Base-by-base conservation (phyloP, 2,888 invertebrate genomes). In the Drosophila cyrtoloma region DNA sequence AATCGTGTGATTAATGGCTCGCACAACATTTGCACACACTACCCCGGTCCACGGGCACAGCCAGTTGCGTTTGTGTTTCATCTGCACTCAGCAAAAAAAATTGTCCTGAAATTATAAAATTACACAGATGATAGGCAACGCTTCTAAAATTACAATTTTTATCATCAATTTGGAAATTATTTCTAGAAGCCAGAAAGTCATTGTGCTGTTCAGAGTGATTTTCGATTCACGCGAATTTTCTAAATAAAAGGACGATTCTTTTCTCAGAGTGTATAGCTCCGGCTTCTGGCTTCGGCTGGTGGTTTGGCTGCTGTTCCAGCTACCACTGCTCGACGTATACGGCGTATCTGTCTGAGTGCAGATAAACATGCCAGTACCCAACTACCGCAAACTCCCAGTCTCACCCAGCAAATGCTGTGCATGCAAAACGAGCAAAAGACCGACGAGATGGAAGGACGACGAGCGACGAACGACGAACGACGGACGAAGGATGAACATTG, bases 1-100 rank as follows among this genome's bases (percentile, higher is more conserved):
- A 93, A 93, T 92, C 92, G 92, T 92, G 92, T 93, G 93, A 93
- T 93, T 93, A 93, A 93, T 93, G 93, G 92, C 92, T 92, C 89
- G 92, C 86, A 92, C 92, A 91, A 92, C 92, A 92, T 92, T 92
- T 92, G 90, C 91, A 92, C 92, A 91, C 90, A 86, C 91, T 86
- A 80, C 79, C 81, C 84, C 58, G 22, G 72, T 51, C 63, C 72
- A 66, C 55, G 59, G 69, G 57, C 65, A 56, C 22, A 37, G 57
- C 58, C 72, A 59, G 64, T 67, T 67, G 56, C 37, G 56, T 37
- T 56, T 47, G 32, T 63, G 62, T 77, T 68, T 32, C 53, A 60
- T 44, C 63, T 47, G 26, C 47, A 47, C 47, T 47, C 9, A 26
- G 22, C 14, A 22, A 47, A 47, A 47, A n/a, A 47, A 16, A 16